Conservation (phyloP, 2,888 invertebrate species). For the Pasiphila rectangulata region DNA sequence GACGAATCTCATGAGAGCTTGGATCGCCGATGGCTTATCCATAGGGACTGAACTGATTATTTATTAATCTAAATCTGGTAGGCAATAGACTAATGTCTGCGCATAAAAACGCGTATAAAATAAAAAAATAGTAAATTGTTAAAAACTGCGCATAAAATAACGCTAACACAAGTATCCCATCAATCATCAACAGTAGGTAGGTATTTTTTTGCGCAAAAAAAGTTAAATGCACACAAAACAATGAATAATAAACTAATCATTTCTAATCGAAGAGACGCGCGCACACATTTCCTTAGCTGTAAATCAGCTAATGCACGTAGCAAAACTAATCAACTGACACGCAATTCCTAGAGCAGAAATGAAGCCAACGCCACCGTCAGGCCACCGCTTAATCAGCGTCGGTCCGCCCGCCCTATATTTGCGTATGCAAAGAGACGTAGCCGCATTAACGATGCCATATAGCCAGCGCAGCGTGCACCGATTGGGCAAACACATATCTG, state of each 20-base stretch:
- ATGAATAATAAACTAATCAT: constrained; percentile 12
- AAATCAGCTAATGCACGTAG: constrained; percentile 38
- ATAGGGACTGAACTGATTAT: constrained; percentile 8
- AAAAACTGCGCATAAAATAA: too few species aligned
- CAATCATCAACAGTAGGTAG: too few species aligned
- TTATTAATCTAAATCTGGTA: constrained; percentile 14
- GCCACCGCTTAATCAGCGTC: constrained; percentile 78
- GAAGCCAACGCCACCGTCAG: constrained; percentile 64
- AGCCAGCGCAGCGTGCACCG: constrained; percentile 79
- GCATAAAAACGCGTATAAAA: too few species aligned
- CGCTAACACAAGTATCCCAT: neutral
- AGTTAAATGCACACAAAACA: constrained; percentile 8
- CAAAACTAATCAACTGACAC: constrained; percentile 66
- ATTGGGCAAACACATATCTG: constrained; percentile 82
- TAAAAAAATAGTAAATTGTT: too few species aligned
- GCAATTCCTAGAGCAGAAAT: constrained; percentile 64
- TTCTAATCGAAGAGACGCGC: constrained; percentile 17
- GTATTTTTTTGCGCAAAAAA: neutral
- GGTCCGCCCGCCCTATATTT: constrained; percentile 79
- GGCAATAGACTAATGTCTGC: neutral
- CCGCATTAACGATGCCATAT: constrained; percentile 81
- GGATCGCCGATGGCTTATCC: constrained; percentile 14
- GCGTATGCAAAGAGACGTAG: constrained; percentile 81
- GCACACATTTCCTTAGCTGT: constrained; percentile 17
- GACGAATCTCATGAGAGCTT: constrained; percentile 19